Percentiles rank a stretch among this genome's conserved stretches.
Evolutionary conservation across 2,797 vertebrate genomes (phyloP).

Genomic region (Micrastur ruficollis): DNA sequence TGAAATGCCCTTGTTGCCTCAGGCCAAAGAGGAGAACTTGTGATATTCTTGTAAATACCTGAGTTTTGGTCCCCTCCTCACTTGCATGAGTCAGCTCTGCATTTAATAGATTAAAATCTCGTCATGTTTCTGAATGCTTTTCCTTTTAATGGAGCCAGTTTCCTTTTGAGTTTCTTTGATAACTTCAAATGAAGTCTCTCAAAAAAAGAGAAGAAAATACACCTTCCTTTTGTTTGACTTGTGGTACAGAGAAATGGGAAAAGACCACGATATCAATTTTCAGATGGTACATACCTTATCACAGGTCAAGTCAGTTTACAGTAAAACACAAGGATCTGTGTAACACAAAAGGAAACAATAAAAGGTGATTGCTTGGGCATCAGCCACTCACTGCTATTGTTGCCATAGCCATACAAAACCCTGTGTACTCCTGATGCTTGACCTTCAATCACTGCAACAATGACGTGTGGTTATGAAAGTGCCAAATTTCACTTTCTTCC

Average conservation of each 20-base stretch:
- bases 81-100: neutral
- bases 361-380: conserved; percentile 47
- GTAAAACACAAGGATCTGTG: conserved; percentile 18
- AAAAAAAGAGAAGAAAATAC: neutral
- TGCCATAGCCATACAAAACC: neutral
- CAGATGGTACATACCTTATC: neutral
- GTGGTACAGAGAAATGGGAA: neutral
- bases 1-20: neutral
- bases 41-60: neutral
- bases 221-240: neutral
- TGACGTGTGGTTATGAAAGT: neutral
- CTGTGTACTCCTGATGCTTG: neutral
- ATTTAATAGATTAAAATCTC: neutral
- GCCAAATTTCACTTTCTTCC: conserved; percentile 17
- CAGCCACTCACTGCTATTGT: neutral
- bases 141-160: neutral
- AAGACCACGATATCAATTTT: conserved; percentile 7
- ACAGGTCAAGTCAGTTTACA: neutral
- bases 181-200: neutral
- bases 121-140: neutral
- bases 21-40: neutral
- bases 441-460: conserved; percentile 28
- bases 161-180: neutral
- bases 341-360: conserved; percentile 34
- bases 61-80: neutral